phyloP scores from a whole-genome alignment of 2,113 vertebrate genomes.

The Circaetus cinerascens region DNA sequence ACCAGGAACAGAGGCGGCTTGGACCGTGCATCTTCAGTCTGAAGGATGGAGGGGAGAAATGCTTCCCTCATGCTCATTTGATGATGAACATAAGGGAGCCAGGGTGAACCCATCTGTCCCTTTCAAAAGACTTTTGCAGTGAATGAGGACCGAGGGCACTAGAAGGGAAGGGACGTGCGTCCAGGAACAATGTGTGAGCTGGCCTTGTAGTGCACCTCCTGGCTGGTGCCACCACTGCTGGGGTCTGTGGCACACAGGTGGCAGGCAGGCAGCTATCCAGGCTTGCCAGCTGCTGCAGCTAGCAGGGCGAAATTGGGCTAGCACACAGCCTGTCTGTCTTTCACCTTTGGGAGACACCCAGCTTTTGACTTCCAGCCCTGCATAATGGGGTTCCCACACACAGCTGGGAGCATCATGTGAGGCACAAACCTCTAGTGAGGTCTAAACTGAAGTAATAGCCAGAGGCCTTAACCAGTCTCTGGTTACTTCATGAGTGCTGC shows the following conservation, averaged over 20 bases:
- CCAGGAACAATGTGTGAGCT: background rate
- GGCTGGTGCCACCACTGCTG: background rate
- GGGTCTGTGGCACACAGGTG: background rate
- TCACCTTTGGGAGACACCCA: background rate
- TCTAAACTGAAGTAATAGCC: background rate
- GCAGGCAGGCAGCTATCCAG: background rate
- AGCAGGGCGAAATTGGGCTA: background rate
- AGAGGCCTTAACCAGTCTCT: background rate
- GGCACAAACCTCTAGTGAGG: background rate
- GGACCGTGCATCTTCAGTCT: background rate
- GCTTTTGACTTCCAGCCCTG: background rate
- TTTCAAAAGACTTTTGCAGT: background rate
- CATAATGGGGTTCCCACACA: fast-evolving
- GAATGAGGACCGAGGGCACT: background rate
- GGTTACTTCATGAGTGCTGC: background rate
- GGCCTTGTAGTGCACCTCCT: background rate
- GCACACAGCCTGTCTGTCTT: background rate
- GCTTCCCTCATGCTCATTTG: background rate
- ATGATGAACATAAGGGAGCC: background rate
- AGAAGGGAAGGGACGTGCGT: background rate
- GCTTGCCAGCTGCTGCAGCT: background rate
- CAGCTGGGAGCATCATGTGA: background rate
- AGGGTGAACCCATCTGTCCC: background rate
- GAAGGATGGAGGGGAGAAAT: background rate
- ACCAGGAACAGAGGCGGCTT: background rate